Evolutionary conservation across 2,113 vertebrate genomes (phyloP).

Genomic region (Chaetodon trifascialis): DNA sequence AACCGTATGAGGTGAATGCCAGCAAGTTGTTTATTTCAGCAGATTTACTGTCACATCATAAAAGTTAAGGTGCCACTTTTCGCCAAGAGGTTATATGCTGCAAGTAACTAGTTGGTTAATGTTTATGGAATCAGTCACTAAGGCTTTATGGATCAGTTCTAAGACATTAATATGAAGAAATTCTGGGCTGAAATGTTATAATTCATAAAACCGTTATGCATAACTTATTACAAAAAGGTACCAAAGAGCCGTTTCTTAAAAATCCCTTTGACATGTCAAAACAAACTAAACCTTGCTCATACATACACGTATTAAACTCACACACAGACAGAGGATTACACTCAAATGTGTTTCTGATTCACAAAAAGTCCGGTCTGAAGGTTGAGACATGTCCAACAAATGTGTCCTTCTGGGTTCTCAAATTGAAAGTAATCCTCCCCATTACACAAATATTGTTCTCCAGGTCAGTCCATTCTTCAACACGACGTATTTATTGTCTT

Average conservation of each 20-base stretch:
- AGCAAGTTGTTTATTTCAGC: conserved; percentile 15
- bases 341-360: not conserved
- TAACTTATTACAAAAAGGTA: not conserved
- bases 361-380: not conserved
- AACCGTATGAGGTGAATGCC: not conserved
- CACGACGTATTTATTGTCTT: not conserved
- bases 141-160: not conserved
- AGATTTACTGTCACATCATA: not conserved
- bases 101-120: not conserved
- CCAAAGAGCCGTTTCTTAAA: too few relatives aligned
- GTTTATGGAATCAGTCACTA: not conserved
- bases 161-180: not conserved
- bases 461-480: not conserved
- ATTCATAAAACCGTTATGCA: not conserved
- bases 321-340: too few relatives aligned
- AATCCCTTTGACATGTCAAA: too few relatives aligned
- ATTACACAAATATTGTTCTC: not conserved
- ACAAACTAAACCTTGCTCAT: too few relatives aligned
- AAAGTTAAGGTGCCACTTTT: not conserved
- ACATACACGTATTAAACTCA: too few relatives aligned
- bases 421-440: not conserved
- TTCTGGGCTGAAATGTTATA: not conserved
- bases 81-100: not conserved
- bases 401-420: not conserved
- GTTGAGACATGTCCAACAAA: not conserved